phyloP scores from a whole-genome alignment of 2,113 vertebrate genomes.

The Apeltes quadracus region DNA sequence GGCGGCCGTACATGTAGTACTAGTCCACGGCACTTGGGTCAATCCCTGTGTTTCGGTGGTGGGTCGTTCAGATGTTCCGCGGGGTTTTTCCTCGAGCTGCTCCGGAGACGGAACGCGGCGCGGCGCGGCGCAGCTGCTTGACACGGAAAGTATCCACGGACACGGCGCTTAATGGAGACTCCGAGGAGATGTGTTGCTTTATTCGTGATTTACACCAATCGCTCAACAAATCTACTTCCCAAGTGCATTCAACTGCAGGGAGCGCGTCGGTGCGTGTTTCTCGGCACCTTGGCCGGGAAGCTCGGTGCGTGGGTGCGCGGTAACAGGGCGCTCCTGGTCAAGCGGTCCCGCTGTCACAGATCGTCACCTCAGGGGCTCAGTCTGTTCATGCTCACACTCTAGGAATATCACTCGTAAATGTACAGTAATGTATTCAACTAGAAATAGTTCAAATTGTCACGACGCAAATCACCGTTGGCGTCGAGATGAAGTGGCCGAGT shows the following conservation, averaged over 20 bases:
- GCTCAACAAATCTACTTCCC: slow-evolving; percentile 31
- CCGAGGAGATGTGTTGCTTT: slow-evolving; percentile 44
- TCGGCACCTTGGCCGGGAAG: slow-evolving; percentile 44
- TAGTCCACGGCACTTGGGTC: slow-evolving; percentile 12
- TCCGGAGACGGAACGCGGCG: slow-evolving; percentile 29
- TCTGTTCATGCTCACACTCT: slow-evolving; percentile 17
- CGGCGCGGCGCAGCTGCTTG: slow-evolving; percentile 33
- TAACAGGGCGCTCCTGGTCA: slow-evolving; percentile 56
- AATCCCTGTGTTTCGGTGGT: slow-evolving; percentile 16
- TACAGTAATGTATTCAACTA: background rate
- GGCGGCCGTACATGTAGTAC: slow-evolving; percentile 1
- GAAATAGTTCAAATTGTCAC: slow-evolving; percentile 21
- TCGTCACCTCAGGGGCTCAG: slow-evolving; percentile 36
- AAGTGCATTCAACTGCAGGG: slow-evolving; percentile 40
- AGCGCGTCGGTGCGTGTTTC: slow-evolving; percentile 48
- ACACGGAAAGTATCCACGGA: slow-evolving; percentile 43
- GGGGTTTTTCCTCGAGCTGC: slow-evolving; percentile 24
- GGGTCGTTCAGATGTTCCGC: slow-evolving; percentile 23
- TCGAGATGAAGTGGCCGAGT: slow-evolving; percentile 26
- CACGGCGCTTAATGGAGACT: slow-evolving; percentile 25
- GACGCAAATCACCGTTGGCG: slow-evolving; percentile 1
- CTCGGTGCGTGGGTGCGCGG: slow-evolving; percentile 66
- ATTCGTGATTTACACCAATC: slow-evolving; percentile 28
- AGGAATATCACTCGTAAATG: background rate
- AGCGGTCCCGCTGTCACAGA: slow-evolving; percentile 54